phyloP scores from a whole-genome alignment of 2,797 vertebrate species.

The Anableps anableps region DNA sequence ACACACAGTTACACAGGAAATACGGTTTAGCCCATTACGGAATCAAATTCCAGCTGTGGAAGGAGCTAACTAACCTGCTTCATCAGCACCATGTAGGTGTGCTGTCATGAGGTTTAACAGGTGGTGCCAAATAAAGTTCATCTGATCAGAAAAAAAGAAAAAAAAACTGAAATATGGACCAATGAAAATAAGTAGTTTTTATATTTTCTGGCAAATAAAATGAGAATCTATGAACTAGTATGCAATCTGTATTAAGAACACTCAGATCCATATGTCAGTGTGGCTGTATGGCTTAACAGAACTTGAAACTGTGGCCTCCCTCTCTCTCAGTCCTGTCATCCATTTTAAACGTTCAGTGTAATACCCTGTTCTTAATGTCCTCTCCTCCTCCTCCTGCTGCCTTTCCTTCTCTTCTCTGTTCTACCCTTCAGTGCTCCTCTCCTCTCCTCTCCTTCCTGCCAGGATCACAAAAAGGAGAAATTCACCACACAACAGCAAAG shows the following conservation, averaged over 20 bases:
- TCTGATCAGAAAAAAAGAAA: background rate
- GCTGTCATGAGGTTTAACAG: background rate
- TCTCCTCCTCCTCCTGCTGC: background rate
- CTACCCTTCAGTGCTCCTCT: background rate
- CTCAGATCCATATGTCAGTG: background rate
- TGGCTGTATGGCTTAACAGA: background rate
- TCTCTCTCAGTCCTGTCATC: background rate
- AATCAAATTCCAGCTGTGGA: background rate
- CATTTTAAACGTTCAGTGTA: background rate
- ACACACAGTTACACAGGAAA: background rate
- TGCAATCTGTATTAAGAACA: background rate
- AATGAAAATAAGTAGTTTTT: background rate
- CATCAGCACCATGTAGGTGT: background rate
- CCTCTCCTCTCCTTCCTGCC: background rate
- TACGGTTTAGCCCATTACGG: background rate
- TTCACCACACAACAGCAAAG: background rate
- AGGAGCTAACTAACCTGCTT: background rate
- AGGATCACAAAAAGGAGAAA: background rate
- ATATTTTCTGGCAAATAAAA: background rate
- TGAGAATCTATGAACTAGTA: background rate
- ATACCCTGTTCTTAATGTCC: background rate
- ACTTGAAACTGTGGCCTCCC: background rate
- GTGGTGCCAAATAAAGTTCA: background rate
- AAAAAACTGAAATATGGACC: background rate
- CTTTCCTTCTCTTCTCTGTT: conserved; percentile 4